Percentiles rank a stretch among this genome's conserved stretches.
Evolutionary conservation across 2,888 invertebrate species (phyloP).

Genomic region (Andrena dorsata): DNA sequence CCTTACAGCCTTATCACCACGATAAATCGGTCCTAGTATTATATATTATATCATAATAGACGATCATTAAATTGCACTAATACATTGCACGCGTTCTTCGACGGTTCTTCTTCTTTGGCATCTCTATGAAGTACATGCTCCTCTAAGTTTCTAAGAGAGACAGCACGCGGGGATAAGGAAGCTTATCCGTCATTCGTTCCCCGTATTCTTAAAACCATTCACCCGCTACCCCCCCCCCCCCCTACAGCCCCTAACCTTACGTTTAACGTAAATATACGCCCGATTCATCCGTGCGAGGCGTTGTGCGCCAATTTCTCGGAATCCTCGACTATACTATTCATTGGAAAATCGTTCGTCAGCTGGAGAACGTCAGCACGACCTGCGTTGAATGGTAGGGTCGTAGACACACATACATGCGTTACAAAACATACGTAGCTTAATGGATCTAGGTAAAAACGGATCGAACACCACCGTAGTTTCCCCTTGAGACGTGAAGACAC

Average conservation of each 20-base stretch:
- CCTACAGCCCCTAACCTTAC: constrained; percentile 36
- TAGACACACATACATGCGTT: constrained; percentile 59
- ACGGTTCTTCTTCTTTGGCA: constrained; percentile 77
- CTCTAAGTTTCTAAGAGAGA: constrained; percentile 49
- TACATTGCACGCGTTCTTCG: constrained; percentile 78
- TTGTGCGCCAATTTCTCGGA: constrained; percentile 5
- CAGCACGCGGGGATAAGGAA: constrained; percentile 27
- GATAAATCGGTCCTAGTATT: constrained; percentile 41
- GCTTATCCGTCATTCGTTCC: constrained; percentile 35
- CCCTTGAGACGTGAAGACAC: constrained; percentile 32
- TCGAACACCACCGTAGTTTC: constrained; percentile 15
- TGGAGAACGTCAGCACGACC: constrained; percentile 9
- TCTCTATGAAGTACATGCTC: constrained; percentile 74
- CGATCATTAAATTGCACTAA: constrained; percentile 79
- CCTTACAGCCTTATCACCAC: constrained; percentile 45
- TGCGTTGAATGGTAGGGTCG: constrained; percentile 42
- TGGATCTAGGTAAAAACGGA: constrained; percentile 58
- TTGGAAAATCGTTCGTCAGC: constrained; percentile 28
- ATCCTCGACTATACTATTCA: constrained; percentile 18
- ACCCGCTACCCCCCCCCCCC: constrained; percentile 35
- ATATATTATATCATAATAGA: constrained; percentile 57
- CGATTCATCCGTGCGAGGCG: constrained; percentile 23
- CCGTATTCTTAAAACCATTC: constrained; percentile 39
- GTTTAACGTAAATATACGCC: constrained; percentile 28
- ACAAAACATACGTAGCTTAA: constrained; percentile 62